phyloP scores from a whole-genome alignment of 2,888 invertebrate species.

The Netelia virgata region DNA sequence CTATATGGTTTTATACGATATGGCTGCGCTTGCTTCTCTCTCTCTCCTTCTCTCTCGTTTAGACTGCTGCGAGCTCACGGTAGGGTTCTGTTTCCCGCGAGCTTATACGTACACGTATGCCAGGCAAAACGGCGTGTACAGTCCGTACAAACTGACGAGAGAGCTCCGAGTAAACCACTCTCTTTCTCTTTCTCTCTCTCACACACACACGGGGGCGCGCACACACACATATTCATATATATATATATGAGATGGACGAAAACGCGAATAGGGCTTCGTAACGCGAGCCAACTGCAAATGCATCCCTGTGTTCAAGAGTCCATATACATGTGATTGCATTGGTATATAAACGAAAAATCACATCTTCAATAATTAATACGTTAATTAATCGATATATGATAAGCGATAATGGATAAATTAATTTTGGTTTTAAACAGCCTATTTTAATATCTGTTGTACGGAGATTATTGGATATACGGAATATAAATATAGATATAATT shows the following conservation, averaged over 20 bases:
- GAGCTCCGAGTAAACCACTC: background rate
- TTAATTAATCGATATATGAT: too few relatives aligned
- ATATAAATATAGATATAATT: too few relatives aligned
- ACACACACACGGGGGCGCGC: background rate
- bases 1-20: background rate
- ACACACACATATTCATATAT: background rate
- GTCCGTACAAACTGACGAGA: background rate
- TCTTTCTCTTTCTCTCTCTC: background rate
- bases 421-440: too few relatives aligned
- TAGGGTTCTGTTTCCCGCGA: background rate
- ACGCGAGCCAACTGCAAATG: background rate
- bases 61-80: conserved; percentile 9
- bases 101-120: background rate
- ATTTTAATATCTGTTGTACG: too few relatives aligned
- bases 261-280: background rate
- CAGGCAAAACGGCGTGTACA: background rate
- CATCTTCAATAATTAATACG: background rate
- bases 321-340: background rate
- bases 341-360: background rate
- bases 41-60: conserved; percentile 25
- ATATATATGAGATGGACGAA: too few relatives aligned
- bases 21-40: conserved; percentile 20
- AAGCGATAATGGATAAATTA: too few relatives aligned
- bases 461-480: too few relatives aligned
- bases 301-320: background rate